Evolutionary conservation across 2,888 invertebrate species (phyloP).

Genomic region (Xiphydria camelus): DNA sequence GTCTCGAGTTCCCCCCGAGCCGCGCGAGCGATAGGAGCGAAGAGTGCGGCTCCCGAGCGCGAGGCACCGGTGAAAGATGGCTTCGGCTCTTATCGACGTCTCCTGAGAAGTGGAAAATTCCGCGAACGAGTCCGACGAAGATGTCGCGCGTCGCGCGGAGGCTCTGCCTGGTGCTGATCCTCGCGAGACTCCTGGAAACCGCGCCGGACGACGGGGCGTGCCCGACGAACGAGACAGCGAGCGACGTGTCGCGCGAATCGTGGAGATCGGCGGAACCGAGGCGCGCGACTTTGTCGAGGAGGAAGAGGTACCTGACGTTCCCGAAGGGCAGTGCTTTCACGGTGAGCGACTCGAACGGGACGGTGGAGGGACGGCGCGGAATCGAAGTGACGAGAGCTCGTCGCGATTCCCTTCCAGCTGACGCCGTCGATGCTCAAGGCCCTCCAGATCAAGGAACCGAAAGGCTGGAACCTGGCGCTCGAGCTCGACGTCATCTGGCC

Average conservation of each 20-base stretch:
- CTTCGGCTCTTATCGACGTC: slow-evolving; percentile 10
- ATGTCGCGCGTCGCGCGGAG: slow-evolving; percentile 31
- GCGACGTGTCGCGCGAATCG: too few species aligned
- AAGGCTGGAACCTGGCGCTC: slow-evolving; percentile 63
- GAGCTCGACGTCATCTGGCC: slow-evolving; percentile 66
- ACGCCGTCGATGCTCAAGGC: slow-evolving; percentile 64
- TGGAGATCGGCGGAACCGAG: slow-evolving; percentile 11
- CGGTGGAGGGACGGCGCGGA: too few species aligned
- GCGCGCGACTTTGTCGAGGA: slow-evolving; percentile 43
- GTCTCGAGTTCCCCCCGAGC: neutral
- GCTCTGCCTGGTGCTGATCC: slow-evolving; percentile 28
- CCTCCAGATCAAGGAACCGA: slow-evolving; percentile 62
- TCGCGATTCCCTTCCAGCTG: slow-evolving; percentile 55
- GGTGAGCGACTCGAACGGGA: slow-evolving; percentile 47
- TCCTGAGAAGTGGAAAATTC: slow-evolving; percentile 15
- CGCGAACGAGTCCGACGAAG: too few species aligned
- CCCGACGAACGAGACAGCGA: too few species aligned
- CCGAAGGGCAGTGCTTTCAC: slow-evolving; percentile 59
- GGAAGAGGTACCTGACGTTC: slow-evolving; percentile 52
- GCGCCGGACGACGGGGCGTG: slow-evolving; percentile 25
- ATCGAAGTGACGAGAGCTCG: too few species aligned
- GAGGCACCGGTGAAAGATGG: slow-evolving; percentile 27
- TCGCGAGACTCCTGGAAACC: slow-evolving; percentile 23
- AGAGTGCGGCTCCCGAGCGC: too few species aligned
- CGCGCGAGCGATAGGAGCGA: neutral